These are phyloP conservation scores for Polyergus mexicanus DNA, from an alignment of 1,140 invertebrate species.

Conservation along the genomic window DNA sequence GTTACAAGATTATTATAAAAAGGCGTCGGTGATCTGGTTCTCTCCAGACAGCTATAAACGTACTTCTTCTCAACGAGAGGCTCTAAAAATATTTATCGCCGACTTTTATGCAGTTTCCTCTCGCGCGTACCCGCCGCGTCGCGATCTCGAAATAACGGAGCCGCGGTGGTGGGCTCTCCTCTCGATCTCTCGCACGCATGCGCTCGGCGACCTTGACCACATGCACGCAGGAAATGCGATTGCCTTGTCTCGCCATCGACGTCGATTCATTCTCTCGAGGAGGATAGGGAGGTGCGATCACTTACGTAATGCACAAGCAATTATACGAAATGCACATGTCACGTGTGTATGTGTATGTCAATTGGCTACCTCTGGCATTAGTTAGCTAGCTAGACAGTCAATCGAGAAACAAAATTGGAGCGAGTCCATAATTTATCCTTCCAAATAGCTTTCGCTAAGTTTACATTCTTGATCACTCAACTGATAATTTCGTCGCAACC, in stretches of 20 bases:
- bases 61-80: background rate
- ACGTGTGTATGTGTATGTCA: slow-evolving; percentile 46
- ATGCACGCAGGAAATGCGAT: slow-evolving; percentile 72
- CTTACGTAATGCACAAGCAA: slow-evolving; percentile 70
- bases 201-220: slow-evolving; percentile 69
- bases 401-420: background rate
- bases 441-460: background rate
- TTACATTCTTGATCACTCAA: background rate
- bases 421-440: background rate
- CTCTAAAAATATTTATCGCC: slow-evolving; percentile 58
- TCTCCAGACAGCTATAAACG: slow-evolving; percentile 2
- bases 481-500: background rate
- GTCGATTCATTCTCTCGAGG: slow-evolving; percentile 2
- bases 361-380: slow-evolving; percentile 4
- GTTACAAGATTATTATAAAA: slow-evolving; percentile 8
- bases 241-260: slow-evolving; percentile 64
- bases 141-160: slow-evolving; percentile 46
- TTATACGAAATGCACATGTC: slow-evolving; percentile 67
- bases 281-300: slow-evolving; percentile 9
- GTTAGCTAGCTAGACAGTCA: background rate
- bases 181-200: slow-evolving; percentile 38
- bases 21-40: background rate
- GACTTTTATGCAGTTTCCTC: slow-evolving; percentile 54
- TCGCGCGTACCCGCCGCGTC: background rate
- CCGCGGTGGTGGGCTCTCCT: background rate